Evolutionary conservation across 2,888 invertebrate genomes (phyloP), one percentile per base, ranked within the genome.

Genomic region (Caenorhabditis wallacei): DNA sequence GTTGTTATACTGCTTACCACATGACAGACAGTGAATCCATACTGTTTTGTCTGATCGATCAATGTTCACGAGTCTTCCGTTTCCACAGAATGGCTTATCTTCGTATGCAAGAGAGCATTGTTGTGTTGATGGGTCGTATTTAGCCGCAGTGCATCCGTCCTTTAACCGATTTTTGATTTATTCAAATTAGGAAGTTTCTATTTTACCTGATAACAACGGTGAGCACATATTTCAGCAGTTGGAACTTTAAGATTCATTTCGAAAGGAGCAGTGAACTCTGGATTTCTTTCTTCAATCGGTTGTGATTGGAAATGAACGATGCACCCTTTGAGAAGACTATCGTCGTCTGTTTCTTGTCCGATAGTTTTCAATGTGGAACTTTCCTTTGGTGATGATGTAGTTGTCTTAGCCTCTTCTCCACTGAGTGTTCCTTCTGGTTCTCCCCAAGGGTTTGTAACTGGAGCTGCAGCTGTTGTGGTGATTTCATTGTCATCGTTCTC

Each of bases 111-210:
- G 78, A 1, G 83, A 84, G 51, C 90, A 90, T 37, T 85, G 63
- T 22, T 84, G 57, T 0, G 75, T 85, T 3, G 64, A 48, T 5
- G 89, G 87, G 24, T 87, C 72, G 79, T 81, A 90, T 7, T 63
- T 82, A 2, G 90, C 90, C 8, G 88, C 88, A 0, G 89, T 88
- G 54, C 90, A 90, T 0, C 90, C 90, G 51, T 90, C 89, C 86
- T 89, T 30, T 8, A 40, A 40, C 13, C 10, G 10, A 40, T 40
- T 8, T 30, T 5, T 30, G 4, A 30, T 30, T 30, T 30, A 5
- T 30, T 8, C 30, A 8, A 30, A 30, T 30, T n/a, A n/a, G n/a
- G n/a, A 30, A 18, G 11, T 30, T 43, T 16, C 22, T 51, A 40
- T 16, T 18, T 13, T 66, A 85, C 87, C 80, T 89, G 89, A 46